Base-by-base conservation (phyloP, 1,140 invertebrate species). In the Panulirus ornatus region DNA sequence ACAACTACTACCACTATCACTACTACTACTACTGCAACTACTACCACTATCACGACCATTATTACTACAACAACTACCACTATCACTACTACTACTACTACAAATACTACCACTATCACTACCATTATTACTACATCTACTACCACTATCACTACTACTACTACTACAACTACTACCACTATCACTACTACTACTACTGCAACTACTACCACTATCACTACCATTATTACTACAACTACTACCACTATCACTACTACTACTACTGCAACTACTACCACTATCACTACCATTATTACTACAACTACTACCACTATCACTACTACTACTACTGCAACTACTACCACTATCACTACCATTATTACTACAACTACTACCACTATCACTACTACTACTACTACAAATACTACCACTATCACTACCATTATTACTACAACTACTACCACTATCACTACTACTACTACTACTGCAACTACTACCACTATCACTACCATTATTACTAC, bases 231-330 rank as follows among this genome's bases (percentile, higher is more conserved):
- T 51, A 51, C 42, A 16, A 79, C 76, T 42, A 27, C 40, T 36
- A 42, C 34, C 42, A 42, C 73, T 36, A 51, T 11, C 30, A 3
- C 42, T 27, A 54, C n/a, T 27, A 54, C 42, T 42, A 51, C 22
- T 79, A 16, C 27, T 42, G 9, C 76, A 16, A 27, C n/a, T 30
- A 27, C 44, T 51, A 0, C 40, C 8, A 14, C n/a, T n/a, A 3
- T 36, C 22, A 22, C 27, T 16, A 63, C 27, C 27, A 6, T 63
- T 63, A 6, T 1, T 63, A 6, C 6, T 63, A 63, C 1, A 22
- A 6, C 2, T 70, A n/a, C 66, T 70, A 76, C 73, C 44, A 42
- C 36, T 38, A 76, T 38, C 44, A 76, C 73, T 42, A 76, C 73
- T 42, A 76, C 38, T 42, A 44, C 36, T 30, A 73, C 73, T 38